phyloP scores from a whole-genome alignment of 2,113 vertebrate species.

The Leptodactylus fuscus region DNA sequence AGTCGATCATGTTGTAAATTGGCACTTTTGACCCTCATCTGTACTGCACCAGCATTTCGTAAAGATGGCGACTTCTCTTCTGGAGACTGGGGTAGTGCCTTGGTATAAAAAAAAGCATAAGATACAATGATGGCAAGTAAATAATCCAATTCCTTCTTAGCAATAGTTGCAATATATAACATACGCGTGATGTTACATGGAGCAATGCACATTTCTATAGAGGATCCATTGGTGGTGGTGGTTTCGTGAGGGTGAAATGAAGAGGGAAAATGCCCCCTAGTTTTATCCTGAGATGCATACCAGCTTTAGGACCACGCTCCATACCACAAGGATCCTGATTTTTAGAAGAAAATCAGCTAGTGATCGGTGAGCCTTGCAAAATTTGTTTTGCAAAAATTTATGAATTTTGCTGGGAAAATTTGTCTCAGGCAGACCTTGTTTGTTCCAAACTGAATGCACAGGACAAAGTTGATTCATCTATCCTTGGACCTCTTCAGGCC shows the following conservation, averaged over 20 bases:
- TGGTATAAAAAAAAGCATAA: background rate
- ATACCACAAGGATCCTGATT: too few species aligned
- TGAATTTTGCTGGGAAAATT: too few species aligned
- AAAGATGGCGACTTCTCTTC: constrained; percentile 70
- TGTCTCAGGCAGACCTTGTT: too few species aligned
- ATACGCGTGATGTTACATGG: background rate
- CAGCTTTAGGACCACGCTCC: too few species aligned
- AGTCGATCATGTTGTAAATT: constrained; percentile 76
- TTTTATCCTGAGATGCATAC: background rate
- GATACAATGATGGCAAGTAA: too few species aligned
- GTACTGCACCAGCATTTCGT: constrained; percentile 70
- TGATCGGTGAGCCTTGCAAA: too few species aligned
- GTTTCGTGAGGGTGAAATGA: background rate
- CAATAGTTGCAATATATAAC: background rate
- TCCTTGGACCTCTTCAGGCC: too few species aligned
- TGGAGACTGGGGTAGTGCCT: constrained; percentile 63
- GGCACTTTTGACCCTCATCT: constrained; percentile 80
- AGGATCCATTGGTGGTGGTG: background rate
- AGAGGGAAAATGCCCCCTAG: background rate
- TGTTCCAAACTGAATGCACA: too few species aligned
- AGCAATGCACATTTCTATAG: too few species aligned
- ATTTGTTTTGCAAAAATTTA: too few species aligned
- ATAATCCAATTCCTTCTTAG: background rate
- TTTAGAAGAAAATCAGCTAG: too few species aligned
- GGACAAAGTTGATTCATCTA: too few species aligned